Base-by-base conservation (phyloP, 2,888 invertebrate species). In the Leucophenga montana region DNA sequence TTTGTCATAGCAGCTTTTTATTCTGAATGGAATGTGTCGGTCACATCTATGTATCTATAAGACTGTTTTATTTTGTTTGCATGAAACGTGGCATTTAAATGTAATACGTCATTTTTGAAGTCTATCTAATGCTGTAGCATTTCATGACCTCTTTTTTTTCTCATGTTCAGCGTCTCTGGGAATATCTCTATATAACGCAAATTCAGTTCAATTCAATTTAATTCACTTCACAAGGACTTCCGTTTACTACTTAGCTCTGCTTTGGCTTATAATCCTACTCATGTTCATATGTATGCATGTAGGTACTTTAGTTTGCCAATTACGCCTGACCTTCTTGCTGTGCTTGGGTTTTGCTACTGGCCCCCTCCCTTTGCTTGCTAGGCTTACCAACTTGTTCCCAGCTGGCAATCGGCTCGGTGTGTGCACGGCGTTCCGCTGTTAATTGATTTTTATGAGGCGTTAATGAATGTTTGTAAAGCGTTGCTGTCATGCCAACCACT, bases 51-150 rank as follows among this genome's bases (percentile, higher is more conserved):
- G 31, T 57, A 20, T 39, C 18, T 33, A 31, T 27, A 46, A 14
- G 44, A 14, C 18, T 39, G 18, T 31, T 59, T 59, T 59, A 27
- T 59, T 31, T 59, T 54, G 18, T 54, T 56, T 73, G 62, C 73
- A 74, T 75, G 82, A 80, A 56, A 80, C 79, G 76, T 80, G 84
- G 71, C 79, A 78, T 80, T 66, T 70, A 83, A 80, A 79, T 80
- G 76, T 78, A 82, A 84, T 83, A 84, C 80, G 78, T 84, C 83
- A 84, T 80, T 80, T 39, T 11, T 8, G 11, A 39, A 39, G 11
- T 39, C 39, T 39, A 39, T 39, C 39, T 39, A 3, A 54, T 68
- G 72, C 57, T 57, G 50, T 18, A 39, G 27, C 2, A 27, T 27
- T 27, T 27, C 27, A 27, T 8, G 53, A 20, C 53, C 53, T 53